These are phyloP conservation scores for Plutella xylostella DNA, from an alignment of 2,888 invertebrate genomes.

Conservation along the genomic window DNA sequence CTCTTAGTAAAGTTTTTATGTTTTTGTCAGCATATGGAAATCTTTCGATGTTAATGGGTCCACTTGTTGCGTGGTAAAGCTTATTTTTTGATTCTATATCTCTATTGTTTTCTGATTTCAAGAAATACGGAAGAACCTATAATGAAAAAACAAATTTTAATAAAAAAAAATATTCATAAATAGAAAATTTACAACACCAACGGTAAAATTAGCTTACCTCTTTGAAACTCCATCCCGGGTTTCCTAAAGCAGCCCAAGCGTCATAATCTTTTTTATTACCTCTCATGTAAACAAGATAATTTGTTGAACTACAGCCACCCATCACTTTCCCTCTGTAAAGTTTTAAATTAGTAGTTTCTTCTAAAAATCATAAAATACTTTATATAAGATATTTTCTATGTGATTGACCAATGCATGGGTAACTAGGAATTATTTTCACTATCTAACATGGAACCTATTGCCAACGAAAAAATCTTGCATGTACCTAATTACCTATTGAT, in stretches of 20 bases:
- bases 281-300: constrained; percentile 75
- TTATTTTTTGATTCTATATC: constrained; percentile 55
- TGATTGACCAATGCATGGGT: no score
- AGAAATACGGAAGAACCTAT: constrained; percentile 75
- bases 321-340: constrained; percentile 70
- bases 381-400: no score
- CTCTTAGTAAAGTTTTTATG: constrained; percentile 60
- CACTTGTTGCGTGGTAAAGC: constrained; percentile 66
- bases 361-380: no score
- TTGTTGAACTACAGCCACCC: constrained; percentile 76
- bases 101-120: constrained; percentile 72
- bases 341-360: no score
- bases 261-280: constrained; percentile 74
- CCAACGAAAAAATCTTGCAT: no score
- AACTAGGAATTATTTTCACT: no score
- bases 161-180: background rate
- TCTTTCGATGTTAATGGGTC: constrained; percentile 72
- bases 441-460: no score
- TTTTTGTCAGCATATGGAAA: constrained; percentile 71
- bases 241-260: constrained; percentile 73
- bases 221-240: constrained; percentile 70
- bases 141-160: constrained; percentile 18
- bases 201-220: constrained; percentile 38
- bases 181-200: background rate
- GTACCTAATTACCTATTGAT: no score